Evolutionary conservation across 2,888 invertebrate species (phyloP), one percentile per base, ranked within the genome.

Genomic region (Zygogramma bicolorata): DNA sequence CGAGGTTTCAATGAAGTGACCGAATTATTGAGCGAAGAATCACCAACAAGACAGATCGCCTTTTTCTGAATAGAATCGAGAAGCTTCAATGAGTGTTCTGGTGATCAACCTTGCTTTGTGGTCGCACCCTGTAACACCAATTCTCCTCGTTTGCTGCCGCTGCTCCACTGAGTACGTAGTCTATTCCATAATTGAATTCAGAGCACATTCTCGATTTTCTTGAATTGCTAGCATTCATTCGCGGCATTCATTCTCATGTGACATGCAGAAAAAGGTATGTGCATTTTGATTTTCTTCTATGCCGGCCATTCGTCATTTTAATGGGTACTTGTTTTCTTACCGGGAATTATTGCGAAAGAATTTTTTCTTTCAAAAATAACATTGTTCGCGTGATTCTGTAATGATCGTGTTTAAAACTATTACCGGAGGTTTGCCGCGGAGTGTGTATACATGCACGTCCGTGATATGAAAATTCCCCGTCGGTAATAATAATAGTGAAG

Each of bases 241-340:
- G 79, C 76, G 68, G 78, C 78, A 80, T 81, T 80, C 80, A 81
- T 80, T 78, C 75, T 75, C 78, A 75, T 75, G 81, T 80, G 82
- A 83, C 84, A 82, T 83, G 82, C 82, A 82, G 81, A 80, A 80
- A 82, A 70, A 73, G 82, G 81, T 82, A 84, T 84, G 84, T 81
- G 82, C 83, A 82, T 84, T 84, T 83, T 84, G 84, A 84, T 83
- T 84, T 82, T 82, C 81, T 80, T 82, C 76, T 80, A 63, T 20
- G 46, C 27, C 80, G 73, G 75, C 68, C 81, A 81, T 85, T 78
- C 82, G 80, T 84, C 84, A 85, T 84, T 80, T 84, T 85, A 85
- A 84, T 84, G 81, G 83, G 76, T 76, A 80, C 83, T 69, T 81
- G 82, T 82, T 83, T 81, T 81, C 82, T 82, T 83, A 82, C 79